phyloP scores from a whole-genome alignment of 1,140 invertebrate genomes.

The Drosophila obscura region DNA sequence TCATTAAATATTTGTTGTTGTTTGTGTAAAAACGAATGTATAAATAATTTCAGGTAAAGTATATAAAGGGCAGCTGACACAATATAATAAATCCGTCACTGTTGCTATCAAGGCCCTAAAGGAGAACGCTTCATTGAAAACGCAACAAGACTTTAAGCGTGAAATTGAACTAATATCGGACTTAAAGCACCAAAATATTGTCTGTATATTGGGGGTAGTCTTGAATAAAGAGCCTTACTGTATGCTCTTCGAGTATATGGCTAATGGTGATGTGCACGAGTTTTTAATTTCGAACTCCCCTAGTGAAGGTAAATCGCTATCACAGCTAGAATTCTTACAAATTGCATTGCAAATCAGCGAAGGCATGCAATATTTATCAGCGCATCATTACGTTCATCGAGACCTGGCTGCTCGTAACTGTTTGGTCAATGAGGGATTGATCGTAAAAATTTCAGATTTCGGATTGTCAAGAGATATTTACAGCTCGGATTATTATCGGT shows the following conservation, averaged over 20 bases:
- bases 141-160: constrained; percentile 94
- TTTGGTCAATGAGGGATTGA: constrained; percentile 95
- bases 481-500: constrained; percentile 92
- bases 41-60: constrained; percentile 88
- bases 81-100: constrained; percentile 88
- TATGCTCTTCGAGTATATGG: constrained; percentile 98
- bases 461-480: constrained; percentile 97
- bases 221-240: constrained; percentile 95
- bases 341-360: constrained; percentile 96
- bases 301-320: constrained; percentile 89
- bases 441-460: constrained; percentile 98
- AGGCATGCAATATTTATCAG: constrained; percentile 96
- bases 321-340: constrained; percentile 91
- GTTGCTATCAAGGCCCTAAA: constrained; percentile 98
- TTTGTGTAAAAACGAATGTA: background rate
- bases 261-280: constrained; percentile 96
- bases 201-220: constrained; percentile 96
- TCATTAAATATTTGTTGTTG: background rate
- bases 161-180: constrained; percentile 97
- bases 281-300: constrained; percentile 96
- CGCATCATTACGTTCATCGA: constrained; percentile 97
- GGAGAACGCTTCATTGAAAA: constrained; percentile 95
- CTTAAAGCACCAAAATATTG: constrained; percentile 97
- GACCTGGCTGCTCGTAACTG: constrained; percentile 98
- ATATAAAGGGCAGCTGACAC: constrained; percentile 93